Conservation (phyloP, 2,888 invertebrate species). For the Leptura quadrifasciata region DNA sequence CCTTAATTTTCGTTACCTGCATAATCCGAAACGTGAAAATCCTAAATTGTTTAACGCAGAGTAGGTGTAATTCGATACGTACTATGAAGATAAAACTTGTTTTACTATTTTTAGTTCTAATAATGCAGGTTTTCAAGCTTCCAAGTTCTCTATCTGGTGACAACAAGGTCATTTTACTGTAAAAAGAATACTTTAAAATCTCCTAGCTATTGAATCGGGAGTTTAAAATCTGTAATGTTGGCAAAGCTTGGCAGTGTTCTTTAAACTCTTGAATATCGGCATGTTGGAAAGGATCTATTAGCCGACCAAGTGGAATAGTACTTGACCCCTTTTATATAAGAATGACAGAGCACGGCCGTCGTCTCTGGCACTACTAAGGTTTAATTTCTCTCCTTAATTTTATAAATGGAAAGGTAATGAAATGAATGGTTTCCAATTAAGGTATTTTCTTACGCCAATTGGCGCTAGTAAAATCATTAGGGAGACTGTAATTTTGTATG, state of each 20-base stretch:
- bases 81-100: not conserved
- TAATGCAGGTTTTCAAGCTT: not conserved
- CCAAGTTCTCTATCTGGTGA: not conserved
- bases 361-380: slow-evolving; percentile 35
- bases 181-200: not conserved
- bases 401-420: slow-evolving; percentile 22
- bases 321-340: slow-evolving; percentile 46
- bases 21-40: too few relatives aligned
- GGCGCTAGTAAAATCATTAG: not conserved
- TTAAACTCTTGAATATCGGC: slow-evolving; percentile 17
- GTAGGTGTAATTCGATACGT: too few relatives aligned
- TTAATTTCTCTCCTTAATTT: slow-evolving; percentile 42
- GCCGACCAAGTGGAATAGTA: slow-evolving; percentile 28
- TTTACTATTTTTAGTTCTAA: not conserved
- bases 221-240: slow-evolving; percentile 44
- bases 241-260: slow-evolving; percentile 43
- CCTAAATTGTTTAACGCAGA: too few relatives aligned
- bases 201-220: slow-evolving; percentile 4
- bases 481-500: not conserved
- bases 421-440: slow-evolving; percentile 34
- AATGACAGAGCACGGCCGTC: slow-evolving; percentile 19
- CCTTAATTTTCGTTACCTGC: too few relatives aligned
- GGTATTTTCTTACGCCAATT: slow-evolving; percentile 23
- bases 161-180: not conserved
- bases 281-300: slow-evolving; percentile 37